These are phyloP conservation scores for Abrostola triplasia DNA, from an alignment of 2,888 invertebrate species.

Conservation along the genomic window DNA sequence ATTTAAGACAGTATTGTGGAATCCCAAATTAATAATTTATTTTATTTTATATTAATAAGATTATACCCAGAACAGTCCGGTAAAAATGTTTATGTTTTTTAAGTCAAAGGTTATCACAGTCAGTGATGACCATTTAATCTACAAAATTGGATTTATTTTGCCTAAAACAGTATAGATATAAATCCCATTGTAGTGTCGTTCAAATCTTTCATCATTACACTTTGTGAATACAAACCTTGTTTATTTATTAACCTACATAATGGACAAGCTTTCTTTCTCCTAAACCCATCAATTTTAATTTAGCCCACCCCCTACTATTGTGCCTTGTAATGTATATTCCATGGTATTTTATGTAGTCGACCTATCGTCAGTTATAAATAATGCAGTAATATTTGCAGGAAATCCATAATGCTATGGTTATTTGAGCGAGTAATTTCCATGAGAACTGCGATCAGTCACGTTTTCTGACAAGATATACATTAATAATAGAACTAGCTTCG, in stretches of 20 bases:
- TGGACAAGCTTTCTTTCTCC: background rate
- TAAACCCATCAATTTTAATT: slow-evolving; percentile 31
- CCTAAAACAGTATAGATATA: no score
- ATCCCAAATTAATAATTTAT: no score
- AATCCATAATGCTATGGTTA: background rate
- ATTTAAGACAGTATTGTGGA: no score
- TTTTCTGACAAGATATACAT: slow-evolving; percentile 1
- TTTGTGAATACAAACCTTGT: no score
- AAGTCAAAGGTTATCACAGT: no score
- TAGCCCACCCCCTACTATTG: background rate
- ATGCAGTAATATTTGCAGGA: background rate
- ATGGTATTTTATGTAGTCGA: slow-evolving; percentile 9
- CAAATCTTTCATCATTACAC: no score
- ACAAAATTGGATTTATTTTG: no score
- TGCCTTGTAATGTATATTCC: slow-evolving; percentile 8
- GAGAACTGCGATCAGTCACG: slow-evolving; percentile 6
- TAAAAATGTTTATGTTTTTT: no score
- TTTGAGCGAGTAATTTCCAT: background rate
- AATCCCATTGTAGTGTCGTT: no score
- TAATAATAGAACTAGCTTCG: background rate
- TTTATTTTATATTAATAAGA: no score
- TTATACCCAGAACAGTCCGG: no score
- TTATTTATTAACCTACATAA: background rate
- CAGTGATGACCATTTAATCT: no score
- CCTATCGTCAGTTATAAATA: slow-evolving; percentile 19